Base-by-base conservation (phyloP, 2,797 vertebrate genomes). In the Limosa lapponica region DNA sequence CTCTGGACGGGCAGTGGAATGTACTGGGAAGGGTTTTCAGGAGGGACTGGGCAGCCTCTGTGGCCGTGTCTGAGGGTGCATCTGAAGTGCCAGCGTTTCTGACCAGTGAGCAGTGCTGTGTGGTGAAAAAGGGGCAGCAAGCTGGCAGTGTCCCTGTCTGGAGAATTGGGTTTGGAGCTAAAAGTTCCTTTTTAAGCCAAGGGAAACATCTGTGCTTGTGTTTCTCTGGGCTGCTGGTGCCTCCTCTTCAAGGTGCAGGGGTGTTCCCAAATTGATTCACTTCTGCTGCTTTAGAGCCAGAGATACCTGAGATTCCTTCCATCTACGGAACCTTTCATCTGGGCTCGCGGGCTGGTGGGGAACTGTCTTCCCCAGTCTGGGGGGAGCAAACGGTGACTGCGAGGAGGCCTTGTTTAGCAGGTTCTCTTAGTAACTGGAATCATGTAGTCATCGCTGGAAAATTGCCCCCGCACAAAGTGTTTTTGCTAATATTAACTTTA, bases 401-500 rank as follows among this genome's bases (percentile, higher is more conserved):
- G 22, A n/a, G 62, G 67, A 74, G 58, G n/a, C 43, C 49, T 67
- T 24, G 54, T 28, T 65, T n/a, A 70, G 88, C 51, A 66, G 64
- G 23, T 72, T 81, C 37, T 77, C 82, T 32, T 41, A 75, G 73
- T 54, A 24, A 32, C 55, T 34, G 19, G 30, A 34, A 11, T 19
- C 71, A 6, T 3, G 2, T 19, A 44, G 65, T 81, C 83, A 75
- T 57, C 1, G 1, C 28, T 77, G 84, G 89, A 79, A 95, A 78
- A 93, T 64, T 80, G 71, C 48, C 64, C 75, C 30, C 11, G 22
- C 18, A 2, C 23, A 25, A 61, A 79, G 48, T 67, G 62, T 16
- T 78, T 94, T 95, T 91, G 82, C 88, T 95, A 91, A 93, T 95
- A 89, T 95, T 96, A 96, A 96, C 96, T 96, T 95, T 59, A 84